Base-by-base conservation (phyloP, 1,140 invertebrate genomes). In the Bombus pascuorum region DNA sequence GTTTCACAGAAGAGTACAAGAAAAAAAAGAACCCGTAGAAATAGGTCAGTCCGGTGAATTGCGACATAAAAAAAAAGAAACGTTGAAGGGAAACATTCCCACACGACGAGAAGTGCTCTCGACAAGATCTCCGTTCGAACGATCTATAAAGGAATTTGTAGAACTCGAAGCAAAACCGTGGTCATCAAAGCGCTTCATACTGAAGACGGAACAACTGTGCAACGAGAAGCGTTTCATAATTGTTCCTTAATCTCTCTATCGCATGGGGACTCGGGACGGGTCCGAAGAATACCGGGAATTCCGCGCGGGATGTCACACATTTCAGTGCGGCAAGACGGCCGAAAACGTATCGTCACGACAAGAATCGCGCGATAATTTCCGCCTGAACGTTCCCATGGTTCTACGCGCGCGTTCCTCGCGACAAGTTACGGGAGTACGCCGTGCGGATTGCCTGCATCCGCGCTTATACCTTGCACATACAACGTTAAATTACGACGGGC, bases 281-380 rank as follows among this genome's bases (percentile, higher is more conserved):
- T 44, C 5, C 39, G 12, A 44, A 28, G 77, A 66, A 66, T 66
- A 79, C 62, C 62, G n/a, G 18, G 77, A 79, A 79, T 79, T 79
- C 62, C 77, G 18, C 42, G 42, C n/a, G 5, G 42, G n/a, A 66
- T 44, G 76, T 78, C 76, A 12, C 37, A 32, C 76, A 44, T 79
- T 66, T 68, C 59, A 39, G 25, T 15, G 39, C 8, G 28, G 10
- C 18, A 15, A 9, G 39, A 0, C 39, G 62, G 37, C 22, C 65
- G 65, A 79, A 68, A 79, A 79, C 65, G 65, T 25, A 68, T 34
- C 62, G 37, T 10, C 39, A n/a, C 59, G 57, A 65, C 59, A 78
- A 78, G 57, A 44, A 66, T 74, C 85, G 86, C 77, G 85, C 85
- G 85, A 87, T 66, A 87, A 87, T 86, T 86, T 68, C 72, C 71